Base-by-base conservation (phyloP, 1,140 invertebrate species). In the Campodea augens region DNA sequence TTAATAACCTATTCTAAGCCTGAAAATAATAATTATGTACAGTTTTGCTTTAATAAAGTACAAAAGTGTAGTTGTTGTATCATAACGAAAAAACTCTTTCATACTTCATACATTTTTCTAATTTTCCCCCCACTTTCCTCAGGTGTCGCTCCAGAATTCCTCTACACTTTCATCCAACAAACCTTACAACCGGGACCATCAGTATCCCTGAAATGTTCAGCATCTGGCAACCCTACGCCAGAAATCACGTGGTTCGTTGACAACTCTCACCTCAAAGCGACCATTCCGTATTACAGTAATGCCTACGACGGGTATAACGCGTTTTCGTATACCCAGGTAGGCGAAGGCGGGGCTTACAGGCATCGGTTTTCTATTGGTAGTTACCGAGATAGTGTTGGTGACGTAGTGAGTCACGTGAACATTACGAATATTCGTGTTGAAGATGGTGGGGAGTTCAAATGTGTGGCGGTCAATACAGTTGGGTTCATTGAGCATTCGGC, bases 151-250 rank as follows among this genome's bases (percentile, higher is more conserved):
- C 56, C 57, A 49, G 59, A 62, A 48, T 55, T 65, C 39, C 54
- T 57, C 15, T 57, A 55, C 19, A 57, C 54, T 20, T 65, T 65
- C 43, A 48, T 56, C 18, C 54, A 58, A 32, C 53, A 55, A 25
- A 62, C 57, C 15, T 50, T 64, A 21, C 55, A 63, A 39, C 60
- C 63, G 0, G 63, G 64, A 3, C 55, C 55, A 4, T 52, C 55
- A 22, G 54, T 64, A 2, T 59, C 55, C 19, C 51, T 72, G 7
- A 59, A 60, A 24, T 73, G 71, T 53, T 55, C 59, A 5, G 69
- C 68, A 4, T 62, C 66, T n/a, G 71, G 71, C 4, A 71, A 68
- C 52, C 71, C 71, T 4, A 59, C 62, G 1, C 71, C 71, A 10
- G 58, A 60, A 19, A 32, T 32, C 27, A 32, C 27, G 27, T 32